phyloP scores from a whole-genome alignment of 2,888 invertebrate species.

The Merodon equestris region DNA sequence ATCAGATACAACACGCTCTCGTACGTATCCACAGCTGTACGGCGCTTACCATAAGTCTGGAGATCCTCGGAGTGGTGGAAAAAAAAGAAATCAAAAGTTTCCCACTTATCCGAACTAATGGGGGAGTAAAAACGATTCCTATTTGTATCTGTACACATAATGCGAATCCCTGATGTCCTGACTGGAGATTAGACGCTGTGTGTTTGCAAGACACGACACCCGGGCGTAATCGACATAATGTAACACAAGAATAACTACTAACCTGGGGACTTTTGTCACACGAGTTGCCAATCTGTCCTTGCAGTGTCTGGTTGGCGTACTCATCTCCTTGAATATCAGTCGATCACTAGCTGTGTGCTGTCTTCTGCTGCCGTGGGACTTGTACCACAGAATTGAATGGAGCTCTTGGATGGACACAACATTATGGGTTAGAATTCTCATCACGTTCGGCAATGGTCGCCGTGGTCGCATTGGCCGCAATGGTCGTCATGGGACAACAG shows the following conservation, averaged over 20 bases:
- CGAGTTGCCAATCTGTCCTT: constrained; percentile 19
- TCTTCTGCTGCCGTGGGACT: constrained; percentile 22
- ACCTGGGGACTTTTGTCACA: constrained; percentile 37
- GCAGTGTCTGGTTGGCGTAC: too few relatives aligned
- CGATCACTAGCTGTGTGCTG: constrained; percentile 11
- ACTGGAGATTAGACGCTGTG: constrained; percentile 54
- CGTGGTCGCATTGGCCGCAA: neutral
- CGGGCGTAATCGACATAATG: constrained; percentile 46
- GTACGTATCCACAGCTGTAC: neutral
- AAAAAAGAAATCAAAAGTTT: constrained; percentile 58
- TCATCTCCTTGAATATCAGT: constrained; percentile 36
- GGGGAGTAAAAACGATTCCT: constrained; percentile 60
- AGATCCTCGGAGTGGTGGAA: too few relatives aligned
- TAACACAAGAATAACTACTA: constrained; percentile 43
- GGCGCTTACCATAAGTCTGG: too few relatives aligned
- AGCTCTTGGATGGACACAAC: constrained; percentile 5
- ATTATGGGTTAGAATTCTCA: constrained; percentile 36
- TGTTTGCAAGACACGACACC: constrained; percentile 18
- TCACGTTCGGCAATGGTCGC: constrained; percentile 47
- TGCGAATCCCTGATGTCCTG: constrained; percentile 52
- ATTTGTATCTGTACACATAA: constrained; percentile 56
- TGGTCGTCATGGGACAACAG: neutral
- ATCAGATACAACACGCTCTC: too few relatives aligned
- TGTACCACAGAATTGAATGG: constrained; percentile 11
- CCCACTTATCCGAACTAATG: constrained; percentile 38